Conservation (phyloP, 2,888 invertebrate genomes). For the Stictocephala bisonia region DNA sequence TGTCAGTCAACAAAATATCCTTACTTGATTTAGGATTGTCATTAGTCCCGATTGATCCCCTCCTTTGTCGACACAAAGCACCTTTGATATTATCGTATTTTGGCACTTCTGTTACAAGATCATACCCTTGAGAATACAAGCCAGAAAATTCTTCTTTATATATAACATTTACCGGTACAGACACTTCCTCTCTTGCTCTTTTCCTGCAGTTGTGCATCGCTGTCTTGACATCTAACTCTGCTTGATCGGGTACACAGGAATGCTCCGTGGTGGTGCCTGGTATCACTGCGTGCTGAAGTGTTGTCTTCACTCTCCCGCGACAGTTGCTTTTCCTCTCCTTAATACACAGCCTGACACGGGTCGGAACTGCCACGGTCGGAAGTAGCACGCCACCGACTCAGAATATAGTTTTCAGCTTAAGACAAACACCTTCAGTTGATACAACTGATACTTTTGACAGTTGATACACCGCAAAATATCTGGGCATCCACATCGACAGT, state of each 20-base stretch:
- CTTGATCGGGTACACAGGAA: not conserved
- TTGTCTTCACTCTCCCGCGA: not conserved
- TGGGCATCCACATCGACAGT: no score
- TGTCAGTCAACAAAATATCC: no score
- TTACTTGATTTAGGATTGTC: not conserved
- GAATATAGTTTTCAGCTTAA: no score
- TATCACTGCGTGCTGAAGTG: not conserved
- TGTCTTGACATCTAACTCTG: not conserved
- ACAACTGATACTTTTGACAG: no score
- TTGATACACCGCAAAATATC: no score
- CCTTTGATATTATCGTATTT: not conserved
- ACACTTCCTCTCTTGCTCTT: not conserved
- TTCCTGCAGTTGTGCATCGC: not conserved
- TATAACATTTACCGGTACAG: not conserved
- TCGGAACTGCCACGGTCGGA: no score
- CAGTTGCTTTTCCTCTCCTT: not conserved
- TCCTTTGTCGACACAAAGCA: not conserved
- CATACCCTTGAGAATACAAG: not conserved
- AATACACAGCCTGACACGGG: not conserved
- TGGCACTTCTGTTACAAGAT: not conserved
- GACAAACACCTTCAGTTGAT: no score
- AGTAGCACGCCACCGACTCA: no score
- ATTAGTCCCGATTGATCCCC: not conserved
- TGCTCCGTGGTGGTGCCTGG: not conserved
- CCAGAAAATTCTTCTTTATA: conserved; percentile 7